These are phyloP conservation scores for Drosophila rubida DNA, from an alignment of 2,888 invertebrate species.

Conservation along the genomic window DNA sequence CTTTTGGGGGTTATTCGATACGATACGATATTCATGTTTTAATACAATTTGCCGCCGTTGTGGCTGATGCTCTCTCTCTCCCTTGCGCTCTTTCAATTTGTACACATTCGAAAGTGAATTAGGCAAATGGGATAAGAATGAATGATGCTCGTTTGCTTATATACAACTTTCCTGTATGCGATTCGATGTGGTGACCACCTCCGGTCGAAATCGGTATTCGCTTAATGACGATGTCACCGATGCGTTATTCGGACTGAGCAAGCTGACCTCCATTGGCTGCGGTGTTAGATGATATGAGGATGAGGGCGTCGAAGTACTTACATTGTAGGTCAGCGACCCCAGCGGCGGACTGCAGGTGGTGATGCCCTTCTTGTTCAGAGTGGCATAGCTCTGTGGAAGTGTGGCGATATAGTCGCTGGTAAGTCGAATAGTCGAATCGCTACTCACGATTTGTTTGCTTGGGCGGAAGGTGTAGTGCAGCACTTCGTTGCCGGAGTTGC, in stretches of 20 bases:
- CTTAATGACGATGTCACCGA: conserved; percentile 91
- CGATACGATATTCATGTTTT: conserved; percentile 54
- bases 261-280: conserved; percentile 85
- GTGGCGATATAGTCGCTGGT: background rate
- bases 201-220: conserved; percentile 92
- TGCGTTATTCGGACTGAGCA: conserved; percentile 85
- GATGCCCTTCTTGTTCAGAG: conserved; percentile 89
- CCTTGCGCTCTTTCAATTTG: background rate
- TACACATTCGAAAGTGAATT: conserved; percentile 33
- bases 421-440: background rate
- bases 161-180: conserved; percentile 96
- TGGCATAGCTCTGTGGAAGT: conserved; percentile 90
- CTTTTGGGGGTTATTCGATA: conserved; percentile 54
- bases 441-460: conserved; percentile 85
- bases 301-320: conserved; percentile 80
- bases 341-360: conserved; percentile 85
- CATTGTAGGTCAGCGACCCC: conserved; percentile 73
- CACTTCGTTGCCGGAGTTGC: conserved; percentile 84
- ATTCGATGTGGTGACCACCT: conserved; percentile 94
- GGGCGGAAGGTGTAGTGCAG: conserved; percentile 85
- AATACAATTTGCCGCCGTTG: conserved; percentile 45
- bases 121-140: conserved; percentile 42
- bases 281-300: conserved; percentile 84
- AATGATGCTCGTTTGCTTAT: conserved; percentile 86
- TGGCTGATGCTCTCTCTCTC: conserved; percentile 18